phyloP scores from a whole-genome alignment of 1,140 invertebrate species.

The Tyrophagus putrescentiae region DNA sequence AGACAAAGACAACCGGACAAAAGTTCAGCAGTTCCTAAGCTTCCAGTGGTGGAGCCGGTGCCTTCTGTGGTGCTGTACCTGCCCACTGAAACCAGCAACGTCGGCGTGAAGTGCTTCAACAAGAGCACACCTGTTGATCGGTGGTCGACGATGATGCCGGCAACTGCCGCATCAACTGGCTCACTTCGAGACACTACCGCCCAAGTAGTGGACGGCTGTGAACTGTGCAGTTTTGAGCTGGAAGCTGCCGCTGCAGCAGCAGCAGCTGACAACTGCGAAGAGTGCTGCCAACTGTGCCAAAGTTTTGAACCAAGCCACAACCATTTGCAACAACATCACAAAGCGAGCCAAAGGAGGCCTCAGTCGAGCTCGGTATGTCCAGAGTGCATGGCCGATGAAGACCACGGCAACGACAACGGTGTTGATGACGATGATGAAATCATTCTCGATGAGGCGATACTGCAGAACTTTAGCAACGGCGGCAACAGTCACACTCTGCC shows the following conservation, averaged over 20 bases:
- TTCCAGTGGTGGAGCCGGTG: background rate
- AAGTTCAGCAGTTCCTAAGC: no score
- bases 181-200: no score
- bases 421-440: background rate
- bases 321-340: no score
- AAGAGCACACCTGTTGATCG: background rate
- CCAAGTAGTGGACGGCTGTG: background rate
- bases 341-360: no score
- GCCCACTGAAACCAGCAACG: slow-evolving; percentile 4
- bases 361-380: background rate
- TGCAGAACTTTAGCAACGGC: slow-evolving; percentile 4
- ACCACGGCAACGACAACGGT: background rate
- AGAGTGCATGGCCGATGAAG: background rate
- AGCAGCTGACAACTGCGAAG: slow-evolving; percentile 12
- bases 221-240: background rate
- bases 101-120: slow-evolving; percentile 11
- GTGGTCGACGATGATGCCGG: slow-evolving; percentile 11
- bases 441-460: background rate
- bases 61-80: background rate
- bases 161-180: background rate
- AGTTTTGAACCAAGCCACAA: slow-evolving; percentile 5
- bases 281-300: slow-evolving; percentile 11
- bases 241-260: no score
- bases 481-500: background rate
- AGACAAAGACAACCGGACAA: no score